A percentile compares a stretch with the other conserved stretches of the same genome.
These are phyloP conservation scores for Bombylius discolor DNA, from an alignment of 2,888 invertebrate genomes.

Conservation along the genomic window DNA sequence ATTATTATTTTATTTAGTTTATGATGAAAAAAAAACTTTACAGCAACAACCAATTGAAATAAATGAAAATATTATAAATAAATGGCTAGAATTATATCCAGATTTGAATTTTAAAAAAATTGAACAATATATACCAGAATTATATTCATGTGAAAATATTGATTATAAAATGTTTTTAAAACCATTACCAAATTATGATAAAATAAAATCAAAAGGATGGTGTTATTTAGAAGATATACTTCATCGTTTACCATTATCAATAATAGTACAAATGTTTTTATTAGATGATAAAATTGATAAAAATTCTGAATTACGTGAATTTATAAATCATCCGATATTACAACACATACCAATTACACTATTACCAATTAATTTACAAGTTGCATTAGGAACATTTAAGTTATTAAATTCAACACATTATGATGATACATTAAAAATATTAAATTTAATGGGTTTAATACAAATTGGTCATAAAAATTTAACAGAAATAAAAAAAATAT, in stretches of 20 bases:
- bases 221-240: conserved; percentile 54
- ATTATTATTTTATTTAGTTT: conserved; percentile 55
- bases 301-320: conserved; percentile 40
- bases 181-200: conserved; percentile 44
- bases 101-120: conserved; percentile 30
- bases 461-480: conserved; percentile 52
- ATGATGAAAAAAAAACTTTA: conserved; percentile 29
- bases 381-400: not conserved
- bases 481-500: conserved; percentile 50
- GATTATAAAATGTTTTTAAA: conserved; percentile 62
- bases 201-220: conserved; percentile 52
- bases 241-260: conserved; percentile 52
- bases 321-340: conserved; percentile 51
- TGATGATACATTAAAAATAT: conserved; percentile 41
- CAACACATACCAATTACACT: conserved; percentile 50
- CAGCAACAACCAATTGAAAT: conserved; percentile 16
- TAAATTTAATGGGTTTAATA: conserved; percentile 54
- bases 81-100: conserved; percentile 28
- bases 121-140: conserved; percentile 35
- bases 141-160: conserved; percentile 40
- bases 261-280: conserved; percentile 39
- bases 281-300: conserved; percentile 40
- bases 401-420: conserved; percentile 22
- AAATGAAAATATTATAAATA: conserved; percentile 19
- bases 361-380: conserved; percentile 36